Evolutionary conservation across 1,140 invertebrate genomes (phyloP).

Genomic region (Varroa destructor): DNA sequence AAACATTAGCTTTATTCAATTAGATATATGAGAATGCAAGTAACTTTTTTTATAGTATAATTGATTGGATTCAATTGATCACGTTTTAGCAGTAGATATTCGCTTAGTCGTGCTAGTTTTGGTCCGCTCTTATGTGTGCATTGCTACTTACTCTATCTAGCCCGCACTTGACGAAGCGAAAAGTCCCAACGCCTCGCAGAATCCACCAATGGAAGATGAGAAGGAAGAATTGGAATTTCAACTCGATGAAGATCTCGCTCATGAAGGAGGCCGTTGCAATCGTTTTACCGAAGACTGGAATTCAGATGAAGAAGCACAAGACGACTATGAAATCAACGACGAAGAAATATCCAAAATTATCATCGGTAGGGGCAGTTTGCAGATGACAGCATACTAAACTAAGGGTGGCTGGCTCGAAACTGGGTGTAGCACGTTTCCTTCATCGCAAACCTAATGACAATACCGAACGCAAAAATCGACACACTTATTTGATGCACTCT

Average conservation of each 20-base stretch:
- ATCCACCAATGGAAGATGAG: constrained; percentile 41
- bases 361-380: constrained; percentile 47
- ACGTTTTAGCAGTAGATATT: no score
- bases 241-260: constrained; percentile 86
- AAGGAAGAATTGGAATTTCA: constrained; percentile 86
- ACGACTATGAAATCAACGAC: constrained; percentile 75
- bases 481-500: no score
- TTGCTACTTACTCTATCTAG: neutral
- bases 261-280: constrained; percentile 54
- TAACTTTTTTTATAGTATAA: no score
- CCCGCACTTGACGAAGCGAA: neutral
- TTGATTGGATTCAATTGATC: no score
- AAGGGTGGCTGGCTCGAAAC: constrained; percentile 34
- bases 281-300: constrained; percentile 59
- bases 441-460: constrained; percentile 39
- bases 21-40: no score
- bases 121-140: neutral
- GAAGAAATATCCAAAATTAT: constrained; percentile 83
- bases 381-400: constrained; percentile 57
- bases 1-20: no score
- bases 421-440: constrained; percentile 37
- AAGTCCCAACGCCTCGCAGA: constrained; percentile 23
- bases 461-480: neutral
- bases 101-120: no score
- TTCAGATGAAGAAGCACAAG: constrained; percentile 48